Conservation (phyloP, 2,113 vertebrate species). For the Oceanodroma tethys region DNA sequence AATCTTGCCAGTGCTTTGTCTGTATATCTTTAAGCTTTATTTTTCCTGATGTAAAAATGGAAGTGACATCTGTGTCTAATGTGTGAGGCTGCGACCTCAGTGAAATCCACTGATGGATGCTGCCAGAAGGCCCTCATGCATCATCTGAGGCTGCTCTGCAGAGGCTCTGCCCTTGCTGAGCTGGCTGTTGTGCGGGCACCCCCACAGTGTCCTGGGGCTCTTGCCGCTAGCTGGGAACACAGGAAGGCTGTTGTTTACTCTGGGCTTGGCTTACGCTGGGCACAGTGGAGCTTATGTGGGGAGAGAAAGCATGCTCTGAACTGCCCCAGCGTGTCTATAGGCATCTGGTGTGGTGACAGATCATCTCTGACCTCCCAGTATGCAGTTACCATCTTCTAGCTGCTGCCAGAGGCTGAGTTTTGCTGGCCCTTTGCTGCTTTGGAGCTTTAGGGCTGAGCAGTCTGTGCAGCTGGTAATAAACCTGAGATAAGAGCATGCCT, state of each 20-base stretch:
- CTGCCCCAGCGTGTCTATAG: neutral
- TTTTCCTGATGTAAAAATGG: neutral
- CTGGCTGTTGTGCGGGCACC: neutral
- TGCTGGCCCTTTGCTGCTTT: neutral
- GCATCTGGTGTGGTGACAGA: neutral
- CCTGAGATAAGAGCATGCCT: neutral
- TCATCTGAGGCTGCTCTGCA: neutral
- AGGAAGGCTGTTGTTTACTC: neutral
- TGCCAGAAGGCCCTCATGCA: neutral
- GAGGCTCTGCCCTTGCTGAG: neutral
- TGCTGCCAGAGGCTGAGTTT: neutral
- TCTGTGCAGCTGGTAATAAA: neutral
- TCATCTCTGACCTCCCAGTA: neutral
- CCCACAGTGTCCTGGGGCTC: accelerated
- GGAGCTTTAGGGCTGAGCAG: neutral
- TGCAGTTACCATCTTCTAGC: neutral
- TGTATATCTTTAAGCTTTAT: neutral
- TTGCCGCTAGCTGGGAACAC: neutral
- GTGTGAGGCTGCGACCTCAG: neutral
- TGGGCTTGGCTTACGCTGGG: neutral
- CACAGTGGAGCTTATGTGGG: neutral
- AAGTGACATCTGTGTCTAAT: neutral
- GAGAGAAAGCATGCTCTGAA: neutral
- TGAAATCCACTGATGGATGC: neutral
- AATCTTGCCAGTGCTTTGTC: neutral